A percentile compares a stretch with the other conserved stretches of the same genome.
phyloP scores from a whole-genome alignment of 2,797 vertebrate species.

The Peromyscus attwateri region DNA sequence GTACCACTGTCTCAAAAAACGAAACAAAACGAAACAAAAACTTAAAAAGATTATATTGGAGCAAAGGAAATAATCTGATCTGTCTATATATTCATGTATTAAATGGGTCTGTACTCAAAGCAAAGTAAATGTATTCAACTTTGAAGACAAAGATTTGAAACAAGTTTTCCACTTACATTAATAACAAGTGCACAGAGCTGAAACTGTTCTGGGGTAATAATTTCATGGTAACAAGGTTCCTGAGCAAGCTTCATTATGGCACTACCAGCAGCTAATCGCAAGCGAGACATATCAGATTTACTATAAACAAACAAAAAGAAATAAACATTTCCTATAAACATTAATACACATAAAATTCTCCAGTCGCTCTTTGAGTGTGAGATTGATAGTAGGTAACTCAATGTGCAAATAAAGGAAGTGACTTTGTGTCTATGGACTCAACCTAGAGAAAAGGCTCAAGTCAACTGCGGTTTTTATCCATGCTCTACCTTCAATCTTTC shows the following conservation, averaged over 20 bases:
- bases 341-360: conserved; percentile 70
- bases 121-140: conserved; percentile 33
- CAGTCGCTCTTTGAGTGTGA: conserved; percentile 59
- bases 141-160: conserved; percentile 58
- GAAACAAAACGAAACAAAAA: neutral
- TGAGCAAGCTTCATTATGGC: conserved; percentile 99
- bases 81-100: neutral
- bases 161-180: conserved; percentile 92
- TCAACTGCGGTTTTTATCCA: no score
- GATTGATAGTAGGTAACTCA: neutral
- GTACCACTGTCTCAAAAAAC: no score
- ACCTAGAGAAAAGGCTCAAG: neutral
- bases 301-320: conserved; percentile 88
- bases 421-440: conserved; percentile 1
- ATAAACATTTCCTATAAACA: conserved; percentile 80
- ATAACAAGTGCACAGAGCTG: conserved; percentile 99
- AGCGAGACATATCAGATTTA: conserved; percentile 99
- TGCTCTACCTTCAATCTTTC: neutral
- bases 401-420: conserved; percentile 33
- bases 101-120: neutral
- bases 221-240: conserved; percentile 99
- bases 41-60: neutral
- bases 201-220: conserved; percentile 99
- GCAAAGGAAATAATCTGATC: neutral
- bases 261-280: conserved; percentile 97